phyloP scores from a whole-genome alignment of 2,113 vertebrate species.

The Hylia prasina region DNA sequence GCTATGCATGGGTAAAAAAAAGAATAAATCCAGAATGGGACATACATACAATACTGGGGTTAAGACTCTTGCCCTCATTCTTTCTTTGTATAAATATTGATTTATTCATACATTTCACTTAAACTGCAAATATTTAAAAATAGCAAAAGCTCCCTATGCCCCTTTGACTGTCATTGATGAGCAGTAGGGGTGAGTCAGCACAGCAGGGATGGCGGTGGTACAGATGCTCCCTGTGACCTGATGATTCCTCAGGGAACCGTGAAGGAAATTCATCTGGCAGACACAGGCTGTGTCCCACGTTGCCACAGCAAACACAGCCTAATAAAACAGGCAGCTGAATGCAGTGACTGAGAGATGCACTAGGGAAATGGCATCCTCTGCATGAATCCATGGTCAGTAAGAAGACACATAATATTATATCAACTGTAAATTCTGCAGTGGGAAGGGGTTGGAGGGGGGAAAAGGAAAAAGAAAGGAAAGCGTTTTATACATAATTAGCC shows the following conservation, averaged over 20 bases:
- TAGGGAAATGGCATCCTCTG: background rate
- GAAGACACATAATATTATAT: background rate
- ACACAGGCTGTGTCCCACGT: fast-evolving
- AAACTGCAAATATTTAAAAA: background rate
- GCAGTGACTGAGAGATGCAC: background rate
- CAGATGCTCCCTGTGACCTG: background rate
- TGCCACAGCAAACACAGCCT: background rate
- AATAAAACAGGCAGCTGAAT: background rate
- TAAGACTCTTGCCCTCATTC: background rate
- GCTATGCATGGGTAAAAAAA: background rate
- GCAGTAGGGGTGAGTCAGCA: background rate
- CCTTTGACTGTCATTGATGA: background rate
- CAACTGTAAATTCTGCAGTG: background rate
- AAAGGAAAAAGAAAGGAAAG: background rate
- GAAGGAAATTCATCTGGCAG: background rate
- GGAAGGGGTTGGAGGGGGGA: background rate
- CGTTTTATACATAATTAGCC: background rate
- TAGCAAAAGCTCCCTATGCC: background rate
- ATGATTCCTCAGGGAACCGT: background rate
- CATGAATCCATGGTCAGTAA: background rate
- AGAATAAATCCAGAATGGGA: background rate
- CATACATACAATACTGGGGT: background rate
- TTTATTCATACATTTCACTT: background rate
- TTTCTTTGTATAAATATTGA: background rate
- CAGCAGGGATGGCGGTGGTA: background rate